Base-by-base conservation (phyloP, 2,797 vertebrate genomes). In the Tapera naevia region DNA sequence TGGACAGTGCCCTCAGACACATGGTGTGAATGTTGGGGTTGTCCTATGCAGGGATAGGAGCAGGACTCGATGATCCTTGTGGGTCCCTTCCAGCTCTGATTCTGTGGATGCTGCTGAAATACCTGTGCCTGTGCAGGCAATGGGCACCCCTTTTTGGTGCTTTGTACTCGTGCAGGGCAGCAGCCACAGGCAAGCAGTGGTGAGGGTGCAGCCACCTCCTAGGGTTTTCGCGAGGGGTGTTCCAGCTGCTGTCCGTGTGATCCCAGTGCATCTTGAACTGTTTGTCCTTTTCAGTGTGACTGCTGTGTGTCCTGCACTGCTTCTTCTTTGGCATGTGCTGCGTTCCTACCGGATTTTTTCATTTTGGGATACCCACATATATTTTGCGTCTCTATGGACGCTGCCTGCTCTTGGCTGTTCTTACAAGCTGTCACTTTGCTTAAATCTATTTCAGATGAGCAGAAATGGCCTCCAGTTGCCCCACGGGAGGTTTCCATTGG, bases 341-440 rank as follows among this genome's bases (percentile, higher is more conserved):
- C 21, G 3, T 25, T 66, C 21, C 22, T 25, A 2, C 22, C 4
- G 30, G 7, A 6, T 17, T 48, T 24, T 30, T 28, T 12, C 8
- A 2, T 51, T 33, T 15, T 8, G 3, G 35, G 41, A 35, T 25
- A 30, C 13, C 28, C 8, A 1, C 6, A 1, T 22, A 48, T 5
- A 7, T 25, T 33, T 7, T 9, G 6, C 17, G 4, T 2, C 6
- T 0, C 16, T 6, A 70, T 3, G 1, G 11, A 22, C 16, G 2
- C 43, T 11, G 12, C 27, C 19, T 1, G 2, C 76, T n/a, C 11
- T 8, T 3, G 14, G 25, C 35, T 2, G 24, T 8, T 22, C 28
- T 17, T 16, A 4, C 2, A 4, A 21, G 51, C 2, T 33, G 18
- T 33, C 51, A 1, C 43, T 43, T 8, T 2, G 21, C 9, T 17